These are phyloP conservation scores for Psephotus haematonotus DNA, from an alignment of 2,113 vertebrate genomes.

Conservation along the genomic window DNA sequence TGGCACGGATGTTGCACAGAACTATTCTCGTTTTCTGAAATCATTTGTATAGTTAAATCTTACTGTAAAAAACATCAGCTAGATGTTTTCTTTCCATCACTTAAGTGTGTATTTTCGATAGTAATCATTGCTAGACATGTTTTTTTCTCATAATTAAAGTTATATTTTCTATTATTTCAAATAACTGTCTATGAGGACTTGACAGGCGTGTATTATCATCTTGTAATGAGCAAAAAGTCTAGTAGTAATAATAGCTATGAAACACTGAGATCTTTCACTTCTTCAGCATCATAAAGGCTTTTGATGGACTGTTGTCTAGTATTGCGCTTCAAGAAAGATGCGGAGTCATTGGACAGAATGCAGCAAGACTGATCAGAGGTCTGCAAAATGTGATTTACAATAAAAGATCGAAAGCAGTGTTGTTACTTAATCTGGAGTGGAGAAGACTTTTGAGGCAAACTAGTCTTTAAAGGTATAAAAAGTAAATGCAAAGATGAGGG, in stretches of 20 bases:
- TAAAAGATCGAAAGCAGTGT: neutral
- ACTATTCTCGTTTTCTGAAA: neutral
- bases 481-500: neutral
- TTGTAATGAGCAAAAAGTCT: neutral
- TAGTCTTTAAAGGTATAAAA: neutral
- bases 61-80: neutral
- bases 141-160: neutral
- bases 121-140: neutral
- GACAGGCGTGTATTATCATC: neutral
- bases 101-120: neutral
- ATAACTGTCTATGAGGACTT: neutral
- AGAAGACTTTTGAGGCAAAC: neutral
- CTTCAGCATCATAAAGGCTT: neutral
- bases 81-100: neutral
- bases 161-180: neutral
- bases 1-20: neutral
- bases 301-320: neutral
- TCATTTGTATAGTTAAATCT: neutral
- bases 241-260: neutral
- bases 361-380: neutral
- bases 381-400: neutral
- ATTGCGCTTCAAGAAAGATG: neutral
- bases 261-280: neutral
- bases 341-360: neutral
- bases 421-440: neutral